Evolutionary conservation across 2,113 vertebrate species (phyloP).

Genomic region (Microcebus murinus): DNA sequence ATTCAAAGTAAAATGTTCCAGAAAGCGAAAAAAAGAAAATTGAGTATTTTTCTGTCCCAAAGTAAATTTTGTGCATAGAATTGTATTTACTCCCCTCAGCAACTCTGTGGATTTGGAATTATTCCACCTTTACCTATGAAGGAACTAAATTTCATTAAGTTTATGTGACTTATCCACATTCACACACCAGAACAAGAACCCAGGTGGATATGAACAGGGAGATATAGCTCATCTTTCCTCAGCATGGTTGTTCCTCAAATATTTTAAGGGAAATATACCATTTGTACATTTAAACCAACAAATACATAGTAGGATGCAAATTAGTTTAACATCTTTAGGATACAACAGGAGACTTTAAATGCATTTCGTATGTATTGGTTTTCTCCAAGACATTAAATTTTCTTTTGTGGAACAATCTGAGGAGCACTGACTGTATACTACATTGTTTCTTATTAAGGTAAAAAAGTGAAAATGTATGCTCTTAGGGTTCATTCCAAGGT

Average conservation of each 20-base stretch:
- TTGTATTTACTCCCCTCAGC: background rate
- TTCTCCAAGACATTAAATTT: background rate
- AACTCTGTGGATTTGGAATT: background rate
- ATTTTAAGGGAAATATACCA: background rate
- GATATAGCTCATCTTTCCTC: background rate
- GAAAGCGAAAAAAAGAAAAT: background rate
- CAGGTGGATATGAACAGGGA: background rate
- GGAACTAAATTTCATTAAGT: background rate
- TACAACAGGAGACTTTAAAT: background rate
- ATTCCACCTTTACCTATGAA: background rate
- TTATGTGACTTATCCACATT: background rate
- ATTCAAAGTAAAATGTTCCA: background rate
- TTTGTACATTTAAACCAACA: background rate
- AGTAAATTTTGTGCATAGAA: background rate
- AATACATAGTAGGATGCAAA: background rate
- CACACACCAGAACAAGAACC: background rate
- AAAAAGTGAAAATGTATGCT: background rate
- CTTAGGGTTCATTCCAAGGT: background rate
- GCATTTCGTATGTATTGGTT: background rate
- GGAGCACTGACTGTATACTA: background rate
- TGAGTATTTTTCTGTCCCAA: background rate
- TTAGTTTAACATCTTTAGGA: background rate
- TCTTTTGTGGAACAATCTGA: background rate
- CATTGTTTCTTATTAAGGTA: background rate
- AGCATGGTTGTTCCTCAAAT: background rate